phyloP scores from a whole-genome alignment of 2,113 vertebrate genomes.

The Tichodroma muraria region DNA sequence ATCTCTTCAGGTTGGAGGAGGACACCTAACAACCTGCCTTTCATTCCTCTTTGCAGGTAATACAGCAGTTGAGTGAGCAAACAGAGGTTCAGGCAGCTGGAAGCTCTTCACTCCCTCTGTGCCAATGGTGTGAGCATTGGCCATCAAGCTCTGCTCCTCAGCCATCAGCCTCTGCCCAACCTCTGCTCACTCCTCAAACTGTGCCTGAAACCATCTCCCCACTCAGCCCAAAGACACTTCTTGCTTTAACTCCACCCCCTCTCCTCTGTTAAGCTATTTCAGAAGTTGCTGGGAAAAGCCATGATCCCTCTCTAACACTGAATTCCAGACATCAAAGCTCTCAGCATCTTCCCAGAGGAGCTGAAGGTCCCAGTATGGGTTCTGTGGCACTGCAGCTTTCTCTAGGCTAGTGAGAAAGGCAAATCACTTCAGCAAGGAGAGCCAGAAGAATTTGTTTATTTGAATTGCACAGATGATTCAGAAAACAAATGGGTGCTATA shows the following conservation, averaged over 20 bases:
- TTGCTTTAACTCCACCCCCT: not conserved
- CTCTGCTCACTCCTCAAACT: not conserved
- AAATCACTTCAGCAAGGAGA: not conserved
- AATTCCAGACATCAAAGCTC: slow-evolving; percentile 1
- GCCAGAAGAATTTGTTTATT: slow-evolving; percentile 7
- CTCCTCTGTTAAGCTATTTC: not conserved
- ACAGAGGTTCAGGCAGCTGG: not conserved
- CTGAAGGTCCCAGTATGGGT: not conserved
- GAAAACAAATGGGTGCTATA: slow-evolving; percentile 53
- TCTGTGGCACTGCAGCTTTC: not conserved
- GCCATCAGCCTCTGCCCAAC: not conserved
- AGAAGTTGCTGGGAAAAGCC: slow-evolving; percentile 14
- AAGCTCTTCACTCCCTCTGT: not conserved
- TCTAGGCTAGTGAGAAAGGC: not conserved
- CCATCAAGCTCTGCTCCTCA: not conserved
- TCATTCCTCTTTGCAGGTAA: not conserved
- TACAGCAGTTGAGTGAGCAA: not conserved
- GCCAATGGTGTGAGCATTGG: not conserved
- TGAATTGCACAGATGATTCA: slow-evolving; percentile 32
- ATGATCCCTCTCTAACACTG: not conserved
- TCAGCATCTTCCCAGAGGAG: slow-evolving; percentile 8
- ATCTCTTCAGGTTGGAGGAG: not conserved
- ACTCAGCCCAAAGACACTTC: not conserved
- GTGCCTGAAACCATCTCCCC: not conserved
- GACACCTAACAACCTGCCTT: not conserved